phyloP scores from a whole-genome alignment of 1,140 invertebrate genomes.

The Aphaenogaster floridana region DNA sequence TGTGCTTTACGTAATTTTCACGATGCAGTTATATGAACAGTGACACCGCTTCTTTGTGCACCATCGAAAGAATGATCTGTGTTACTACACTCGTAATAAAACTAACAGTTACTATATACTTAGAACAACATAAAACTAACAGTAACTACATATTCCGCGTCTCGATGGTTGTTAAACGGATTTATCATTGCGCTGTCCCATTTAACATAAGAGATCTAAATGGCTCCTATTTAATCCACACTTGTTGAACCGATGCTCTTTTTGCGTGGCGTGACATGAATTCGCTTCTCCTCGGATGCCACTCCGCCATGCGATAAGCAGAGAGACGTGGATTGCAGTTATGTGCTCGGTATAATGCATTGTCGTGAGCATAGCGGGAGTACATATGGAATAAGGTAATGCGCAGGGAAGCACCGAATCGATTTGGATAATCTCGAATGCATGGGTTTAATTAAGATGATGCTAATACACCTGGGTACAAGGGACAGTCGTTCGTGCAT shows the following conservation, averaged over 20 bases:
- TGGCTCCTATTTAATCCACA: neutral
- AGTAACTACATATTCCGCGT: neutral
- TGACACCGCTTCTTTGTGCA: neutral
- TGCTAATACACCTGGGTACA: constrained; percentile 58
- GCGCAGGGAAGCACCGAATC: constrained; percentile 2
- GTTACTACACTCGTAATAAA: neutral
- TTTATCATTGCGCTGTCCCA: neutral
- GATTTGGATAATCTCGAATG: constrained; percentile 40
- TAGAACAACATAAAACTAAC: neutral
- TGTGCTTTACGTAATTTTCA: constrained; percentile 33
- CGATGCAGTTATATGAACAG: constrained; percentile 1
- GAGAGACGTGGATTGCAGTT: neutral
- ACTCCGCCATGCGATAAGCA: neutral
- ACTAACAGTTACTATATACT: neutral
- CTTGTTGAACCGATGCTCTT: constrained; percentile 18
- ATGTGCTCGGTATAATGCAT: constrained; percentile 26
- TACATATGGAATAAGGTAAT: constrained; percentile 21
- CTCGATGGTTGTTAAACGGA: neutral
- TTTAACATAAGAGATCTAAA: neutral
- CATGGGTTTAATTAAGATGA: constrained; percentile 66
- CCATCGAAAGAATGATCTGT: neutral
- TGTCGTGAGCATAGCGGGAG: constrained; percentile 36
- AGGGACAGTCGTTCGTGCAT: constrained; percentile 34
- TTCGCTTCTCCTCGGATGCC: neutral
- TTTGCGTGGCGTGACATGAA: neutral